Conservation (phyloP, 1,140 invertebrate species). For the Phenacoccus solenopsis region DNA sequence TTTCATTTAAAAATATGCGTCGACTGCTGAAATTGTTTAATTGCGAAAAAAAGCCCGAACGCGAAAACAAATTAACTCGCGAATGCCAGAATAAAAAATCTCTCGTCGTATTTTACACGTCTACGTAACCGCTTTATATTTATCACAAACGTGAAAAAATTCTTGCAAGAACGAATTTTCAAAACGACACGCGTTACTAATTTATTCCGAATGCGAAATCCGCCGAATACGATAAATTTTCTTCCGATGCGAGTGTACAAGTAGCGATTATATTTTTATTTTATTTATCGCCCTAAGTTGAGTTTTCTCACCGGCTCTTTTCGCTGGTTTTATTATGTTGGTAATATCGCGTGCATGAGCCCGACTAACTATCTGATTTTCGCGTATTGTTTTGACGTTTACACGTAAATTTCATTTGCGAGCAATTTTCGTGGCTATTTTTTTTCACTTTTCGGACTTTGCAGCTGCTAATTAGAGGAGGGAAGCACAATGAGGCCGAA, state of each 20-base stretch:
- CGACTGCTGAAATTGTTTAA: neutral
- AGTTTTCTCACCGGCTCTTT: neutral
- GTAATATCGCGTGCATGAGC: neutral
- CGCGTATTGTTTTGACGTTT: neutral
- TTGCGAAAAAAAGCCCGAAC: no score
- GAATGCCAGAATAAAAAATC: neutral
- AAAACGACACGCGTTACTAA: neutral
- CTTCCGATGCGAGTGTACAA: neutral
- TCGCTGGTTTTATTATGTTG: neutral
- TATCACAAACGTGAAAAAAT: neutral
- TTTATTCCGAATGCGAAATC: neutral
- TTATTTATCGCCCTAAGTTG: neutral
- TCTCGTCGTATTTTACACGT: neutral
- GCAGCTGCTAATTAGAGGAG: no score
- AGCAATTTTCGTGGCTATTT: no score
- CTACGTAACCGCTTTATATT: neutral
- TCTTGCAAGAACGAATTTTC: no score
- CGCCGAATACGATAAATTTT: neutral
- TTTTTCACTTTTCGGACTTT: no score
- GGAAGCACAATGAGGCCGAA: no score
- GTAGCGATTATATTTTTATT: neutral
- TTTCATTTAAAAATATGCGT: neutral
- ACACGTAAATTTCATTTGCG: neutral
- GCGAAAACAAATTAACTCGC: no score
- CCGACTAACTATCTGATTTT: neutral